Base-by-base conservation (phyloP, 2,797 vertebrate species). In the Enteromius paludinosus region DNA sequence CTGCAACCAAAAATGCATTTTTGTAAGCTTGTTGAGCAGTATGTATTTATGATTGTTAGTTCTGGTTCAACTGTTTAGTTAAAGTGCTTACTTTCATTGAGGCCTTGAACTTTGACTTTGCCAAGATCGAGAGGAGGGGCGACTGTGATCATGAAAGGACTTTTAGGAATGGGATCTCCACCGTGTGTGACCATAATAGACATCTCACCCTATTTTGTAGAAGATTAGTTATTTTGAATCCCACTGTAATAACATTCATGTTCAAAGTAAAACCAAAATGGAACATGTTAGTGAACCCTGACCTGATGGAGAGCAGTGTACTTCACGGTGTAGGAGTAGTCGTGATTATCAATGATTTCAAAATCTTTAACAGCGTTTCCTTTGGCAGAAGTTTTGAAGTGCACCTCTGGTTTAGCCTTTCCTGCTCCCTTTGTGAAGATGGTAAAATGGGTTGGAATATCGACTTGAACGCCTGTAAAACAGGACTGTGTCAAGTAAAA, bases 391-490 rank as follows among this genome's bases (percentile, higher is more conserved):
- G 94, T 94, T 6, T 90, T 89, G 1, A 99, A 99, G 86, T 94
- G 94, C 72, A 99, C 97, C 0, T 97, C 97, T 87, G 97, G 95
- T 69, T 94, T 96, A 86, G 97, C 97, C 87, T 99, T 99, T 71
- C 98, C 98, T 0, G 97, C 97, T 18, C 97, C 97, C 91, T 98
- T 97, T n/a, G 97, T 97, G 94, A 95, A 97, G 91, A 99, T 96
- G 0, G 96, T 97, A 91, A 99, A 99, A 89, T 99, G 97, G 45
- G 97, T 98, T 80, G 98, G 97, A 83, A 95, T 95, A 54, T 96
- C 97, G 66, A 97, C 96, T 89, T 98, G 97, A 92, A 99, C 97
- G 28, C 97, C 98, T 99, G 91, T 76, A 91, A 90, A 80, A 88
- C 2, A 78, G 49, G 68, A 2, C 35, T 43, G 25, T 15, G 28